A percentile compares a stretch with the other conserved stretches of the same genome.
phyloP scores from a whole-genome alignment of 1,140 invertebrate genomes.

The Drosophila saltans region DNA sequence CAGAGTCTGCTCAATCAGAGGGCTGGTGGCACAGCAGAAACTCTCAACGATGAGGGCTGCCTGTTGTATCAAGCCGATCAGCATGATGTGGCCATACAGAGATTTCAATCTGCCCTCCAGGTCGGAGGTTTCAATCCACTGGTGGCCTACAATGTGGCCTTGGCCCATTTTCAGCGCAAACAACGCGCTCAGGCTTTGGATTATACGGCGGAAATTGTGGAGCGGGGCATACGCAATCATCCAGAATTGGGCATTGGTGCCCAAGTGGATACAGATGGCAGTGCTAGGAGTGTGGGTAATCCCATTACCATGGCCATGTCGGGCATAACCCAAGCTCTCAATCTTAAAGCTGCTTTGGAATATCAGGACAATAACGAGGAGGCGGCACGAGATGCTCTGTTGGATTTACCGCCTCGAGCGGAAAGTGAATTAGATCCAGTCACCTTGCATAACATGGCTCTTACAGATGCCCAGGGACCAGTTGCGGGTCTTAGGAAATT shows the following conservation, averaged over 20 bases:
- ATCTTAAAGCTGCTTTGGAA: constrained; percentile 99
- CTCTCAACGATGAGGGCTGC: constrained; percentile 98
- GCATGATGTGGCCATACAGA: constrained; percentile 96
- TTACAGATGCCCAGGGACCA: constrained; percentile 95
- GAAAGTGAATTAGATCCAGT: constrained; percentile 99
- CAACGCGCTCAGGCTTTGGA: constrained; percentile 96
- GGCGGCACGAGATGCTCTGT: constrained; percentile 94
- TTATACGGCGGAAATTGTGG: constrained; percentile 95
- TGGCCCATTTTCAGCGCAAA: constrained; percentile 97
- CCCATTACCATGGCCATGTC: constrained; percentile 98
- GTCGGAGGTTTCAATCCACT: constrained; percentile 95
- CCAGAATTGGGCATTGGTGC: constrained; percentile 98
- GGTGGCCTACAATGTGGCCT: constrained; percentile 97
- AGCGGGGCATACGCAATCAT: constrained; percentile 97
- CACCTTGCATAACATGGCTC: constrained; percentile 98
- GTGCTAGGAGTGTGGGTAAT: constrained; percentile 94
- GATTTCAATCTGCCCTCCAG: constrained; percentile 95
- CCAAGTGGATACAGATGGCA: constrained; percentile 95
- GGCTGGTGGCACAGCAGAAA: constrained; percentile 94
- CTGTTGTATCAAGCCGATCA: constrained; percentile 92
- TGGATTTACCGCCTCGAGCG: constrained; percentile 98
- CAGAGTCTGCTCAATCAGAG: constrained; percentile 97
- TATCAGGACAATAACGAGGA: constrained; percentile 97
- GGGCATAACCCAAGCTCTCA: constrained; percentile 98
- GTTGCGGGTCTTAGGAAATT: constrained; percentile 98